These are phyloP conservation scores for Lithosia quadra DNA, from an alignment of 2,888 invertebrate species.

Conservation along the genomic window DNA sequence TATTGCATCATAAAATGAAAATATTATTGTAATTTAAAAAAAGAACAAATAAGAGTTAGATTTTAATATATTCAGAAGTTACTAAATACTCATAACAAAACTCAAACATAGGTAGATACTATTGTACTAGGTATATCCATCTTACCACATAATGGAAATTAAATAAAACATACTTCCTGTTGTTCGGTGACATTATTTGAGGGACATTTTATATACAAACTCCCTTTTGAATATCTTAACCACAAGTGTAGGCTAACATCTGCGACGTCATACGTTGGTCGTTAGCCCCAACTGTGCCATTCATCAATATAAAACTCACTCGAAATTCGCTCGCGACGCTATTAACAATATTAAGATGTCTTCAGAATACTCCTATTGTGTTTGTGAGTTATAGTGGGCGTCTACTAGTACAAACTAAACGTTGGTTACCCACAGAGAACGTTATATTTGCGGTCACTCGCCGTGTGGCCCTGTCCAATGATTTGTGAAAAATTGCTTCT, in stretches of 20 bases:
- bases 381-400: conserved; percentile 70
- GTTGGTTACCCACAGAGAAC: conserved; percentile 58
- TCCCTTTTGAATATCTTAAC: conserved; percentile 7
- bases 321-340: conserved; percentile 64
- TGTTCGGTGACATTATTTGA: background rate
- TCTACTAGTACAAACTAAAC: conserved; percentile 63
- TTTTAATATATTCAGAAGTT: background rate
- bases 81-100: background rate
- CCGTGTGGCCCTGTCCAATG: conserved; percentile 60
- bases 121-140: no score
- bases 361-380: conserved; percentile 67
- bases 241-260: conserved; percentile 56
- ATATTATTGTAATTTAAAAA: background rate
- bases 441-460: conserved; percentile 58
- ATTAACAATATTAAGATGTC: conserved; percentile 73
- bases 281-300: conserved; percentile 66
- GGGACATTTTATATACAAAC: background rate
- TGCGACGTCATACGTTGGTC: conserved; percentile 62
- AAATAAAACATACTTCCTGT: background rate
- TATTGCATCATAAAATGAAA: background rate
- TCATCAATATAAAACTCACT: conserved; percentile 60
- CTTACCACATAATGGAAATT: background rate
- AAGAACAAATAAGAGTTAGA: background rate
- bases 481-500: conserved; percentile 58
- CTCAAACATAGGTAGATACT: background rate